Evolutionary conservation across 2,888 invertebrate genomes (phyloP), one percentile per base, ranked within the genome.

Genomic region (Synanthedon vespiformis): DNA sequence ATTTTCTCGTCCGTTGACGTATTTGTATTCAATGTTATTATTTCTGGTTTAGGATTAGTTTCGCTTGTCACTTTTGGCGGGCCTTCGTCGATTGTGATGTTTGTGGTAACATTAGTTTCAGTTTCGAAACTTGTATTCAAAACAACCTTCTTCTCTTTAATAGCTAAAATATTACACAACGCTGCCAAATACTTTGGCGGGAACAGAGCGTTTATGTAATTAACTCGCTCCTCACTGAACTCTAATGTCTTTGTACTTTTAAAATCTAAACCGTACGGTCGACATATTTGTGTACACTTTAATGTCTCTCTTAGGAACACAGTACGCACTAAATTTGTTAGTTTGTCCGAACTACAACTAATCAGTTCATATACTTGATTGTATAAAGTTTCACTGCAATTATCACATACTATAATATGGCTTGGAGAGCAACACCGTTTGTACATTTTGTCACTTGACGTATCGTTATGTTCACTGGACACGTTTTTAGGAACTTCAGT

Each of bases 81-180:
- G 48, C 74, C 62, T 56, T 85, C 82, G 52, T 87, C 86, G 27
- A 76, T 65, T 16, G 87, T 88, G 56, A 79, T 68, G 63, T 88
- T 88, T 52, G 72, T 77, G 67, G 85, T 88, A 66, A 80, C 80
- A 61, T 88, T 88, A 53, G 72, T 63, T 73, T 88, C 88, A 14
- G 82, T 80, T 65, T 89, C 89, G 55, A 88, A 89, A 64, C 90
- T 92, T 1, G 89, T 85, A 65, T 93, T 93, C 57, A 91, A 77
- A 41, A 90, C 89, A 13, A 91, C 90, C 75, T 91, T 91, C 61
- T 90, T 90, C 62, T 92, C 91, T 58, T 89, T 86, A 57, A 92
- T 89, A 41, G 93, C 92, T 54, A 94, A 72, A 40, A 92, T 88
- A 75, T 95, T 94, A 76, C 95, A 95, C 59, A 95, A 80, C 18